These are phyloP conservation scores for Drosophila paracracens DNA, from an alignment of 2,888 invertebrate species.

Conservation along the genomic window DNA sequence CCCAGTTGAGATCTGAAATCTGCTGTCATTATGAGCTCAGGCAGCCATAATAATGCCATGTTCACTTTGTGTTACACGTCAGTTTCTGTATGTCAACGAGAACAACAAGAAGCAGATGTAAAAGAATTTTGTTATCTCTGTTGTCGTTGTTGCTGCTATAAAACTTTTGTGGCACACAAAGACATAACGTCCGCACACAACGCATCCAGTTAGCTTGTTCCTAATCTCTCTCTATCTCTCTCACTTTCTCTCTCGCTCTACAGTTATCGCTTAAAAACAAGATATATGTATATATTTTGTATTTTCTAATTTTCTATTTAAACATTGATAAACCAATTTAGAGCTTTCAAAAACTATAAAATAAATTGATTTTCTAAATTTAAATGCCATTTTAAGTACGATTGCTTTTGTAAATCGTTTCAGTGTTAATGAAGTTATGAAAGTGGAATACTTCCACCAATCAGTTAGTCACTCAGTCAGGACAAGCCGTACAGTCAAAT, in stretches of 20 bases:
- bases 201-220: slow-evolving; percentile 24
- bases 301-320: neutral
- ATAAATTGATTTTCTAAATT: neutral
- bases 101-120: slow-evolving; percentile 6
- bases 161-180: slow-evolving; percentile 54
- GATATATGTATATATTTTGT: neutral
- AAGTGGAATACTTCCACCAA: neutral
- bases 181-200: slow-evolving; percentile 40
- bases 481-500: neutral
- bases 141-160: slow-evolving; percentile 35
- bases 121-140: slow-evolving; percentile 7
- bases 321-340: neutral
- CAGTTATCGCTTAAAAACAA: neutral
- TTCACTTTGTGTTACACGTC: slow-evolving; percentile 66
- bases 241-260: neutral
- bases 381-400: neutral
- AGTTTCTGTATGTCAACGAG: slow-evolving; percentile 24
- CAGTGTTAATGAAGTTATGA: neutral
- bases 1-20: slow-evolving; percentile 44
- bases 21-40: slow-evolving; percentile 49
- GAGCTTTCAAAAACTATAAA: neutral
- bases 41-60: slow-evolving; percentile 75
- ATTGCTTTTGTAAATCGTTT: neutral
- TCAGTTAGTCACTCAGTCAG: neutral
- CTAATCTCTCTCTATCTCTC: neutral